These are phyloP conservation scores for Mesorhabditis spiculigera DNA, from an alignment of 2,888 invertebrate genomes.

Conservation along the genomic window DNA sequence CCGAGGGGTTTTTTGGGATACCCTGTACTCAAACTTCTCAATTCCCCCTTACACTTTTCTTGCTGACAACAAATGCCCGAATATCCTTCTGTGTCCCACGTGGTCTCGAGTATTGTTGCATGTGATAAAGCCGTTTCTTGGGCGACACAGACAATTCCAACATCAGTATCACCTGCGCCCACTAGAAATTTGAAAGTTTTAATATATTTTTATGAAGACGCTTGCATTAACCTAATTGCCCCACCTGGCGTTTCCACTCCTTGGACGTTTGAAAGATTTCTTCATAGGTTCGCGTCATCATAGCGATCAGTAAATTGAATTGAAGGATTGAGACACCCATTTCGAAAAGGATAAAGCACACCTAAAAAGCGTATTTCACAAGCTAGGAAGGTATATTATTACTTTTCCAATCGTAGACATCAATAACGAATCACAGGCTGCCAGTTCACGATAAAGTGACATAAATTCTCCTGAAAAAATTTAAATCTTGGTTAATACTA, in stretches of 20 bases:
- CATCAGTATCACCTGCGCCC: constrained; percentile 94
- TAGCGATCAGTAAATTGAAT: constrained; percentile 96
- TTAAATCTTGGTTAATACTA: constrained; percentile 71
- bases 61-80: constrained; percentile 53
- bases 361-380: constrained; percentile 9
- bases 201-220: not conserved
- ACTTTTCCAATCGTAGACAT: constrained; percentile 41
- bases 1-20: too few relatives aligned
- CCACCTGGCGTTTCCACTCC: constrained; percentile 76
- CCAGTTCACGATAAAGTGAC: constrained; percentile 37
- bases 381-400: not conserved
- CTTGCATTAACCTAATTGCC: not conserved
- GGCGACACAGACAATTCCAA: constrained; percentile 94
- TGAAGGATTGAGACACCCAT: constrained; percentile 87
- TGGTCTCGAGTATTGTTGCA: constrained; percentile 87
- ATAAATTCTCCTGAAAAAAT: constrained; percentile 60
- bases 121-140: constrained; percentile 76
- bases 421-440: constrained; percentile 29
- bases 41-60: constrained; percentile 27
- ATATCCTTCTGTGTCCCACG: constrained; percentile 61
- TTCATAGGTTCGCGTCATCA: constrained; percentile 99
- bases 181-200: constrained; percentile 66
- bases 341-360: constrained; percentile 84
- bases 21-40: too few relatives aligned
- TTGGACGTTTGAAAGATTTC: constrained; percentile 93